Evolutionary conservation across 2,888 invertebrate genomes (phyloP).

Genomic region (Megastigmus dorsalis): DNA sequence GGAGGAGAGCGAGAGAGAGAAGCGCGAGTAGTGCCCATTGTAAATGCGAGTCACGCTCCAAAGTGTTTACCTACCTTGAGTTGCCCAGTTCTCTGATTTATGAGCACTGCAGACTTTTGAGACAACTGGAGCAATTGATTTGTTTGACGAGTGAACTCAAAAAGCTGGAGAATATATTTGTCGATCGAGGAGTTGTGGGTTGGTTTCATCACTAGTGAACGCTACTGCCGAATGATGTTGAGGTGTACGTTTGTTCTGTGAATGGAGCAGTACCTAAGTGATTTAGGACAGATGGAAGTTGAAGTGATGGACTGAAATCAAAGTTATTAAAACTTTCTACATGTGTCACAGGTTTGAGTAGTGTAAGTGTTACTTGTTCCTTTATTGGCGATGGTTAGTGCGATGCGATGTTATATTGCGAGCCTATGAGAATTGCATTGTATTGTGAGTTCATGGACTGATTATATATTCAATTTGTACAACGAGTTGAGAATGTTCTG

Average conservation of each 20-base stretch:
- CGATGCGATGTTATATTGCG: background rate
- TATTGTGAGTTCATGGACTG: background rate
- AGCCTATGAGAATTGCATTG: constrained; percentile 15
- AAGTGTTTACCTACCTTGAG: constrained; percentile 37
- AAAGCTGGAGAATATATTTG: too few species aligned
- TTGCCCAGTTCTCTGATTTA: constrained; percentile 23
- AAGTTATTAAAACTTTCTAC: background rate
- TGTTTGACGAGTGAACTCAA: too few species aligned
- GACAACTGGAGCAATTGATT: background rate
- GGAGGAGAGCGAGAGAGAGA: constrained; percentile 9
- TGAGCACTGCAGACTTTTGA: background rate
- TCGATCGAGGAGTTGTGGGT: background rate
- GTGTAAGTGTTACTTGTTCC: background rate
- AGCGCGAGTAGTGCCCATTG: constrained; percentile 7
- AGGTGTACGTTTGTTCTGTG: background rate
- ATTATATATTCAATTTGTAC: background rate
- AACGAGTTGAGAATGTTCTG: too few species aligned
- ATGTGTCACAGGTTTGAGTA: background rate
- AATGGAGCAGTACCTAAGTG: background rate
- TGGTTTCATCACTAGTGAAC: background rate
- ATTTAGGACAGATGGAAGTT: too few species aligned
- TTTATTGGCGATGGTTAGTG: constrained; percentile 9
- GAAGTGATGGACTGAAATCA: background rate
- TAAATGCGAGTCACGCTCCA: constrained; percentile 39
- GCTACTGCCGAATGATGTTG: too few species aligned